Evolutionary conservation across 2,113 vertebrate species (phyloP).

Genomic region (Mungos mungo): DNA sequence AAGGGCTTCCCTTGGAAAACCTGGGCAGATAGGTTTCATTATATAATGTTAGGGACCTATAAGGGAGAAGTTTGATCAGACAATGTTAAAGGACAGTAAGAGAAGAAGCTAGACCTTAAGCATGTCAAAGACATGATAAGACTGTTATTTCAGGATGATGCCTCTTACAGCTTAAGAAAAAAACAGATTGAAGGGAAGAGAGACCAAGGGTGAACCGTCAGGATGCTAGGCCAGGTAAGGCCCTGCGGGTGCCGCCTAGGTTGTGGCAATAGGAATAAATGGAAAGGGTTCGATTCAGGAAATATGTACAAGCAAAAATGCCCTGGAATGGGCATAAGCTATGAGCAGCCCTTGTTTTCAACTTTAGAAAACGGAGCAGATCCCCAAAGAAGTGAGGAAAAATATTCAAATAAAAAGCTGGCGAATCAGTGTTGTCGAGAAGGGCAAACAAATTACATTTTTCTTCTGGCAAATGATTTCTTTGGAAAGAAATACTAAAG

Average conservation of each 20-base stretch:
- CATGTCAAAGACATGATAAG: background rate
- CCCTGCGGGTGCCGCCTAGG: background rate
- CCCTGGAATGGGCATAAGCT: constrained; percentile 14
- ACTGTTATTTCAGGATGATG: background rate
- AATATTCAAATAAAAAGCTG: constrained; percentile 42
- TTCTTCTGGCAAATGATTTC: constrained; percentile 19
- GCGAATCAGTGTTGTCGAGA: constrained; percentile 1
- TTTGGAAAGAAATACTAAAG: constrained; percentile 32
- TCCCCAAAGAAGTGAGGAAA: constrained; percentile 1
- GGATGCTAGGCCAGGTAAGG: background rate
- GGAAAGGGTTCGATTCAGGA: background rate
- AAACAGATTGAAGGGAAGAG: background rate
- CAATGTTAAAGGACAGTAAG: background rate
- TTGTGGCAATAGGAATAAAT: background rate
- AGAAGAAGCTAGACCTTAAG: background rate
- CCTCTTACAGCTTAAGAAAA: background rate
- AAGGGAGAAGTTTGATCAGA: background rate
- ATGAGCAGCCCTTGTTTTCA: constrained; percentile 32
- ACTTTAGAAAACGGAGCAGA: constrained; percentile 34
- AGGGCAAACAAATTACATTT: constrained; percentile 40
- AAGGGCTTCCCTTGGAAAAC: background rate
- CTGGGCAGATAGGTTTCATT: background rate
- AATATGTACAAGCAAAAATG: background rate
- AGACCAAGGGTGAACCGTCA: background rate
- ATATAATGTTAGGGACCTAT: background rate